Evolutionary conservation across 2,113 vertebrate genomes (phyloP).

Genomic region (Semnornis frantzii): DNA sequence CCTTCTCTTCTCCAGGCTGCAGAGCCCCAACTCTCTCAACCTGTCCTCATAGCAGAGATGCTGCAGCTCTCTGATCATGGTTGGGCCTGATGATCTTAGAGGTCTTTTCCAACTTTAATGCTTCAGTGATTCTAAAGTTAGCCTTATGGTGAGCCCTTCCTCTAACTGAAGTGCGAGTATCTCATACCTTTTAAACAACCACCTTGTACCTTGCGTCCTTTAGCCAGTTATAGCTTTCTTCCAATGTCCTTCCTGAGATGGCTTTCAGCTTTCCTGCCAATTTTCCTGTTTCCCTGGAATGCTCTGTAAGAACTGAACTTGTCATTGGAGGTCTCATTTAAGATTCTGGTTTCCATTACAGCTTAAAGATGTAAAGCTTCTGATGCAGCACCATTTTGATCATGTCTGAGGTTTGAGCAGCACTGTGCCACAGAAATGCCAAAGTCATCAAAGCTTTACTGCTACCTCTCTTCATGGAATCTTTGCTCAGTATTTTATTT

Average conservation of each 20-base stretch:
- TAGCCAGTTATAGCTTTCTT: neutral
- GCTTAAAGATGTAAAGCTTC: neutral
- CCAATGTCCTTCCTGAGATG: neutral
- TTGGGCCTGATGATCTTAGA: too few species aligned
- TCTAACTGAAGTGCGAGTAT: neutral
- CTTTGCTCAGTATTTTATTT: conserved; percentile 43
- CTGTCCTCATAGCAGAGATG: too few species aligned
- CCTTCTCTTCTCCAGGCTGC: too few species aligned
- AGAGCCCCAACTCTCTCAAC: too few species aligned
- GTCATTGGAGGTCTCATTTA: neutral
- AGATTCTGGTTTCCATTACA: neutral
- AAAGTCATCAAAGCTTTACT: neutral
- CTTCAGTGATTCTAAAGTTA: neutral
- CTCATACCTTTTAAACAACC: neutral
- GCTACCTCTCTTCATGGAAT: neutral
- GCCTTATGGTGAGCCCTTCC: neutral
- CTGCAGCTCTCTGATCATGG: too few species aligned
- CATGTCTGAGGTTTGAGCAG: neutral
- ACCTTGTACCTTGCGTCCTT: neutral
- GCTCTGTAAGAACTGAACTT: neutral
- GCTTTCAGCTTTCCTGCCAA: neutral
- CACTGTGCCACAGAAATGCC: neutral
- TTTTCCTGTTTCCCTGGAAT: neutral
- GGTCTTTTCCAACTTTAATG: too few species aligned
- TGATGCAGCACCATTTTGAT: neutral